phyloP scores from a whole-genome alignment of 2,888 invertebrate genomes.

The Leptura quadrifasciata region DNA sequence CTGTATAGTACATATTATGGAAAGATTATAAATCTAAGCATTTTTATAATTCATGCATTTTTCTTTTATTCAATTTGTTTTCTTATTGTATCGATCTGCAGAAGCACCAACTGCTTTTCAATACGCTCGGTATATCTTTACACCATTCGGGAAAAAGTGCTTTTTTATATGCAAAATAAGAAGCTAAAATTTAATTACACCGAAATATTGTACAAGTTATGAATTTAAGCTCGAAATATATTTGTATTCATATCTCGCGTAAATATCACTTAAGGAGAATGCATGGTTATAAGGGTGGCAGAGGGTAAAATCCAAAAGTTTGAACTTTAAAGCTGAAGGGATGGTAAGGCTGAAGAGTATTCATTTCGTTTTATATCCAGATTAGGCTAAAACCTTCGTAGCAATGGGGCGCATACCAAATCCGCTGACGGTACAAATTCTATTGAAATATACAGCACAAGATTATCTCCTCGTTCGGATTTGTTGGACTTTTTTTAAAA shows the following conservation, averaged over 20 bases:
- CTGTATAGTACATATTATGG: too few species aligned
- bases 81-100: too few species aligned
- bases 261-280: conserved; percentile 58
- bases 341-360: conserved; percentile 46
- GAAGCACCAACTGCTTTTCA: too few species aligned
- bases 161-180: background rate
- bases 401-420: conserved; percentile 56
- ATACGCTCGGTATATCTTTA: too few species aligned
- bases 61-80: too few species aligned
- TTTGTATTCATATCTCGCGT: conserved; percentile 50
- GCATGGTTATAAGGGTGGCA: conserved; percentile 43
- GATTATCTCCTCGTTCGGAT: conserved; percentile 41
- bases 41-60: too few species aligned
- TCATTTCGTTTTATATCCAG: conserved; percentile 54
- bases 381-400: conserved; percentile 57
- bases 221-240: conserved; percentile 9
- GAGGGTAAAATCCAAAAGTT: conserved; percentile 52
- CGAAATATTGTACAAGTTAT: conserved; percentile 4
- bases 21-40: too few species aligned
- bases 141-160: too few species aligned
- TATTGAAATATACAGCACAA: conserved; percentile 53
- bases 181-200: background rate
- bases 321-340: conserved; percentile 51
- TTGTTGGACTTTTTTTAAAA: conserved; percentile 16
- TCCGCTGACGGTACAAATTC: conserved; percentile 51